Percentiles rank a stretch among this genome's conserved stretches.
phyloP scores from a whole-genome alignment of 2,113 vertebrate species.

The Hyaena hyaena region DNA sequence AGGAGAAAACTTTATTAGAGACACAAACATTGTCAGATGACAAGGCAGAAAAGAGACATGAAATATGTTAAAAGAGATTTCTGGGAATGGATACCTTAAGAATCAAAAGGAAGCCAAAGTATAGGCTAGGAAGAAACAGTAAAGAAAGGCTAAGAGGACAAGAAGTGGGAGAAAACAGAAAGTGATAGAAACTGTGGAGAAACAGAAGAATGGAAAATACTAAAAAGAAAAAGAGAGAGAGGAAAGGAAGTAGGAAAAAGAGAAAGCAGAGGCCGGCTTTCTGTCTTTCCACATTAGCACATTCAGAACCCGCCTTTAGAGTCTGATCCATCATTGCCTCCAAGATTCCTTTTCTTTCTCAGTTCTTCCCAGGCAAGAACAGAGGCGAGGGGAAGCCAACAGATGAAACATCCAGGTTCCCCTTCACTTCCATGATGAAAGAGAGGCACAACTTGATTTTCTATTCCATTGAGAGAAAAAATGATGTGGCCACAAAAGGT shows the following conservation, averaged over 20 bases:
- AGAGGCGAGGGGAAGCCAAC: too few species aligned
- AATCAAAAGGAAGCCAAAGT: not conserved
- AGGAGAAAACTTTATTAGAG: not conserved
- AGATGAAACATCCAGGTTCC: not conserved
- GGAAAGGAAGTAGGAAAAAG: not conserved
- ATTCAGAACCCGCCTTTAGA: too few species aligned
- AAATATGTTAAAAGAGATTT: not conserved
- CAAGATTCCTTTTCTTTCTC: not conserved
- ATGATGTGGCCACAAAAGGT: not conserved
- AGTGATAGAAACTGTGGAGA: not conserved
- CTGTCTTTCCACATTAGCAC: not conserved
- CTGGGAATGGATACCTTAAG: not conserved
- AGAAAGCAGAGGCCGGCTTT: rapidly evolving
- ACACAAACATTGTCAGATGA: not conserved
- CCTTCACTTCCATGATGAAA: not conserved
- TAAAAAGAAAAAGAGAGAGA: not conserved
- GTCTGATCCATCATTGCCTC: not conserved
- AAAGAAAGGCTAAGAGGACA: not conserved
- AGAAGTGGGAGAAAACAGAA: not conserved
- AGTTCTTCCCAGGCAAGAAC: not conserved
- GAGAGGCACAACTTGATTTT: not conserved
- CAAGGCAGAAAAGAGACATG: not conserved
- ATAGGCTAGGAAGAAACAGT: not conserved
- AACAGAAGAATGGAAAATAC: not conserved
- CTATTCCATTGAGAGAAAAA: not conserved